These are phyloP conservation scores for Nephotettix cincticeps DNA, from an alignment of 1,140 invertebrate species.

Conservation along the genomic window DNA sequence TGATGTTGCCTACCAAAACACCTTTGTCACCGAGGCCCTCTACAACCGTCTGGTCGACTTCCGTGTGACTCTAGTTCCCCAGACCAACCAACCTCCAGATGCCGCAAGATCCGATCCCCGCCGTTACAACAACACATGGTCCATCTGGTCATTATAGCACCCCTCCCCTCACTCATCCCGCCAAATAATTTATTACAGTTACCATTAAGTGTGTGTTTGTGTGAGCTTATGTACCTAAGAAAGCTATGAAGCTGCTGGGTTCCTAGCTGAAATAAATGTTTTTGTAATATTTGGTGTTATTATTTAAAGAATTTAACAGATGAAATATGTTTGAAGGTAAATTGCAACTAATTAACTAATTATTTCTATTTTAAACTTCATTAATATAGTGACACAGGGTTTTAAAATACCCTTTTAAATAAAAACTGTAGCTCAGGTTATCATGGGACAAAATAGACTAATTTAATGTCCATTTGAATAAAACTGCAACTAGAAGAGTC, in stretches of 20 bases:
- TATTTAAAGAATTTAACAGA: too few relatives aligned
- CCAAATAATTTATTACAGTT: constrained; percentile 17
- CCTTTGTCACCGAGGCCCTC: constrained; percentile 47
- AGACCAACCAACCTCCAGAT: constrained; percentile 46
- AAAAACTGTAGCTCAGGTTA: too few relatives aligned
- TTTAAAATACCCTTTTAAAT: too few relatives aligned
- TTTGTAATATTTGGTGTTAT: not conserved
- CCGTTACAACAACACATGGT: constrained; percentile 52
- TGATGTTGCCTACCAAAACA: constrained; percentile 54
- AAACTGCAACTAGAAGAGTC: too few relatives aligned
- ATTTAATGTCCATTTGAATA: too few relatives aligned
- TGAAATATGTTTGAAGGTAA: too few relatives aligned
- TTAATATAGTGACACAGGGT: too few relatives aligned
- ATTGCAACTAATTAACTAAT: too few relatives aligned
- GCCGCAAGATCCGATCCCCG: constrained; percentile 49
- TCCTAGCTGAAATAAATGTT: constrained; percentile 3
- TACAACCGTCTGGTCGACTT: constrained; percentile 48
- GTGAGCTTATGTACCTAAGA: constrained; percentile 6
- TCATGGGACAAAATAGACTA: too few relatives aligned
- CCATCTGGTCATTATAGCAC: constrained; percentile 44
- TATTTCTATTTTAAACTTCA: too few relatives aligned
- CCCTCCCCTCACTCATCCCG: not conserved
- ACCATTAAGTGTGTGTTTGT: constrained; percentile 7
- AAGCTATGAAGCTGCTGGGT: not conserved
- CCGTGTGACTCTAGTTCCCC: constrained; percentile 43